These are phyloP conservation scores for Eretmocerus hayati DNA, from an alignment of 2,888 invertebrate species.

Conservation along the genomic window DNA sequence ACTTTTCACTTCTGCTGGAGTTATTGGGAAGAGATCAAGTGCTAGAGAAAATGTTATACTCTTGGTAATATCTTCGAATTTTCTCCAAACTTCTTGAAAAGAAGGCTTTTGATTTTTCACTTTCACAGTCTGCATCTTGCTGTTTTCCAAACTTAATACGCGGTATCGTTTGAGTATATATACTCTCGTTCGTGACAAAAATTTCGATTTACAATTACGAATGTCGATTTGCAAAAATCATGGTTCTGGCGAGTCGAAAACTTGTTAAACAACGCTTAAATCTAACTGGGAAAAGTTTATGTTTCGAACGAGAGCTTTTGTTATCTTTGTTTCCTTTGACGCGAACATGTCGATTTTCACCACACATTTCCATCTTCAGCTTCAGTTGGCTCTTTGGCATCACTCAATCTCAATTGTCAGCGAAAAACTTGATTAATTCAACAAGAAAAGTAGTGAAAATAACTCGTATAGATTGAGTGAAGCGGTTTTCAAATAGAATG, in stretches of 20 bases:
- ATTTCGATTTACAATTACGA: too few relatives aligned
- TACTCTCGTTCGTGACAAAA: too few relatives aligned
- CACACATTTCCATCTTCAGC: background rate
- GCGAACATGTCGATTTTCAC: constrained; percentile 9
- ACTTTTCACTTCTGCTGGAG: constrained; percentile 12
- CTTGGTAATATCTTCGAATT: constrained; percentile 18
- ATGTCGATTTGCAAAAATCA: too few relatives aligned
- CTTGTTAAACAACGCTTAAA: background rate
- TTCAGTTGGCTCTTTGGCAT: too few relatives aligned
- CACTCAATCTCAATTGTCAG: too few relatives aligned
- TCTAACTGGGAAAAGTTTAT: constrained; percentile 4
- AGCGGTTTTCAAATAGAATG: too few relatives aligned
- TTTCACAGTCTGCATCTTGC: constrained; percentile 8
- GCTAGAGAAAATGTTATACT: constrained; percentile 15
- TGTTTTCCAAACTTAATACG: too few relatives aligned
- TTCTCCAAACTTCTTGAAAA: constrained; percentile 18
- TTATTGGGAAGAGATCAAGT: constrained; percentile 16
- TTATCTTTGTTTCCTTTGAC: constrained; percentile 2
- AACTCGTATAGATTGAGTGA: too few relatives aligned
- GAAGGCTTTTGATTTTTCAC: constrained; percentile 7
- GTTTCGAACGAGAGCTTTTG: constrained; percentile 10
- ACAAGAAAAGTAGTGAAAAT: too few relatives aligned
- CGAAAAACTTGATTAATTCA: too few relatives aligned
- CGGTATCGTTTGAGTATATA: too few relatives aligned
- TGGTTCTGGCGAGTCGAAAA: too few relatives aligned